Evolutionary conservation across 2,113 vertebrate species (phyloP), one percentile per base, ranked within the genome.

Genomic region (Natator depressus): DNA sequence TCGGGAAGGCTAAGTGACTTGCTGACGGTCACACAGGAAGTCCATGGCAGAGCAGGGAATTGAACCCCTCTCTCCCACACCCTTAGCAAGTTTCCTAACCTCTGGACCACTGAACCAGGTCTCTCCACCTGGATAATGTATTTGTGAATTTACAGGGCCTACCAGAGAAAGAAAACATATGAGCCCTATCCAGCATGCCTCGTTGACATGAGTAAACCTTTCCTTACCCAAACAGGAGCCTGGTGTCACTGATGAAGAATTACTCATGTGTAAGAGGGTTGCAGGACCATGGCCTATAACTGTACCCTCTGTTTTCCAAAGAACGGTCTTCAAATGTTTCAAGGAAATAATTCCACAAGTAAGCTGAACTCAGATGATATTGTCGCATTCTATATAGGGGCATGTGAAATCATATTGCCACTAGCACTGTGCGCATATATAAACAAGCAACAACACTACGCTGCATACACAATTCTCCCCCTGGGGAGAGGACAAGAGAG

Each of bases 301-400:
- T 38, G 9, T 47, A 27, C 24, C 25, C 42, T 47, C 12, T 5
- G 6, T 78, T 78, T 78, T 78, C 46, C n/a, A 76, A 24, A 25
- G 72, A 76, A n/a, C 62, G 25, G 38, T 46, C 38, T 42, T 47
- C 75, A 25, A 27, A 14, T 27, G 25, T 47, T 46, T 47, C 38
- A 95, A 47, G 96, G 88, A 93, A 91, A 97, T 82, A 95, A 93
- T 96, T 96, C 95, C 89, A 90, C 94, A 93, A 92, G 87, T 94
- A 5, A 91, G 90, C 96, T 96, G 97, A 96, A 95, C 92, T 95
- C 19, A 90, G 92, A 93, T 96, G 97, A 96, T 96, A 96, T 90
- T 96, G 95, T 93, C 79, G 8, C 83, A 1, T 46, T 88, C 97
- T 96, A 95, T 95, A 95, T 94, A 92, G 95, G 97, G 96, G 91